These are phyloP conservation scores for Equus przewalskii DNA, from an alignment of 2,113 vertebrate genomes.

Conservation along the genomic window DNA sequence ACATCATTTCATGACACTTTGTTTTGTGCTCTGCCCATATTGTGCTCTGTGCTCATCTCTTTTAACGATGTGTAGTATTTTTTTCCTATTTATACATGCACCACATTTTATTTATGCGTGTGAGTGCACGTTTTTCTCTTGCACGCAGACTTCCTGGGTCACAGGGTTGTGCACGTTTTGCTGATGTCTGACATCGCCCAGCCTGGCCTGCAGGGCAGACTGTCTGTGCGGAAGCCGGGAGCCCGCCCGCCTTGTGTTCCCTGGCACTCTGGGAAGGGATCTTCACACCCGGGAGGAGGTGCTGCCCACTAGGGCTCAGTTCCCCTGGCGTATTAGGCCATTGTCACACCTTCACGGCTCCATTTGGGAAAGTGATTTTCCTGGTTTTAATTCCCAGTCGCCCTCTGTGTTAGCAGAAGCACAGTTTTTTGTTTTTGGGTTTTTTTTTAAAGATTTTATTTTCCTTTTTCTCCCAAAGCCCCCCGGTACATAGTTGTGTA, in stretches of 20 bases:
- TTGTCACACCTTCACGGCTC: neutral
- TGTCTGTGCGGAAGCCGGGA: neutral
- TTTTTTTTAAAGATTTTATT: no score
- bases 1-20: fast-evolving
- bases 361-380: neutral
- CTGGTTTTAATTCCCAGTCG: fast-evolving
- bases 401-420: neutral
- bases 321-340: neutral
- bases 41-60: neutral
- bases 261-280: fast-evolving
- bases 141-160: neutral
- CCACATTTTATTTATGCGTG: neutral
- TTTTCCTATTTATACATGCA: fast-evolving
- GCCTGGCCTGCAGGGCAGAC: fast-evolving
- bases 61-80: no score
- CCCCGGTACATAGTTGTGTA: no score
- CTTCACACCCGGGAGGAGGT: fast-evolving
- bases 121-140: neutral
- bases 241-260: neutral
- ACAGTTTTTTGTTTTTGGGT: no score
- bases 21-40: neutral
- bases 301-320: fast-evolving
- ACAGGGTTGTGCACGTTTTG: fast-evolving
- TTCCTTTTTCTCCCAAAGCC: no score
- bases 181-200: no score